Evolutionary conservation across 2,888 invertebrate genomes (phyloP), one percentile per base, ranked within the genome.

Genomic region (Aromia moschata): DNA sequence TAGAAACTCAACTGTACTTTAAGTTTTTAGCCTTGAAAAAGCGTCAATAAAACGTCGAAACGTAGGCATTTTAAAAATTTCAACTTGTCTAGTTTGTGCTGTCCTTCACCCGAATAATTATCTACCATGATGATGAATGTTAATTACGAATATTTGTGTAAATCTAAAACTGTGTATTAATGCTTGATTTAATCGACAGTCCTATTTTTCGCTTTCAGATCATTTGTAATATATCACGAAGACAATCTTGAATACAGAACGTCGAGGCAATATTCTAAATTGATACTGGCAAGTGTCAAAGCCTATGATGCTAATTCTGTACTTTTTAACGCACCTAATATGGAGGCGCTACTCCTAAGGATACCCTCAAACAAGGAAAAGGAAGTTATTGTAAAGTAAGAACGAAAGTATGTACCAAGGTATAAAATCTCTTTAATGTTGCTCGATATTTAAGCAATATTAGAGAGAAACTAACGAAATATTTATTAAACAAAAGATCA

Each of bases 291-390:
- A 17, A 79, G 76, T 53, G 59, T 82, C 1, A 69, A 67, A 0
- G 72, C 77, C 10, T 75, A 77, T 4, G 77, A 79, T 57, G 70
- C 76, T 45, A 66, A 70, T 16, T 77, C 74, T 36, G 73, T 81
- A 1, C 75, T 75, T 58, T 66, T 83, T 5, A 78, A 81, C 66
- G 82, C 81, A 5, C 78, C 80, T 14, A 77, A 74, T 45, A 80
- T 81, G 80, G 66, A 77, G n/a, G 67, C 74, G 4, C 64, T 83
- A n/a, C 72, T 75, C 33, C 78, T 83, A 10, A 68, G 70, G 49
- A 69, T 82, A 14, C 82, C 83, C 0, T 62, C 72, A 25, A 58
- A 30, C 38, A 51, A 17, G 12, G 64, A 69, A 20, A 60, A 56
- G 10, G 43, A 30, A 46, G 63, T 52, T 7, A 16, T 31, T 12